Conservation (phyloP, 2,113 vertebrate genomes). For the Taxidea taxus region DNA sequence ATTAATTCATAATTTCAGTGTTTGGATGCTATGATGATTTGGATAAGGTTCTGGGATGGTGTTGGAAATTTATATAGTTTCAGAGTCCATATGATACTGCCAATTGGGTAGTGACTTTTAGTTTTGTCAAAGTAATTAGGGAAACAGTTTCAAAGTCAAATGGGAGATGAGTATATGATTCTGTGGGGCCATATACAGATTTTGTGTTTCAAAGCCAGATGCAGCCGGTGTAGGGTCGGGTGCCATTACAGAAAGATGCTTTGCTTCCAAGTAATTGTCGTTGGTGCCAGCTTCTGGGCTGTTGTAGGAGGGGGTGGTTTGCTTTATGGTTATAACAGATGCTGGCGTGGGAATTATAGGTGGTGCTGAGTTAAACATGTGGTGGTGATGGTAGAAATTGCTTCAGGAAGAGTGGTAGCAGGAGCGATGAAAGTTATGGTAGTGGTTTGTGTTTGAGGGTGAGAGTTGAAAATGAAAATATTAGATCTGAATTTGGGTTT, state of each 20-base stretch:
- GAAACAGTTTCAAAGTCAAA: background rate
- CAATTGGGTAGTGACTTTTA: background rate
- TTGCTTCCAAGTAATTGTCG: background rate
- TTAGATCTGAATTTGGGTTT: background rate
- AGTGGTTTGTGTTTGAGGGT: background rate
- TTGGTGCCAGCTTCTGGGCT: background rate
- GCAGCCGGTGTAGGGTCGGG: background rate
- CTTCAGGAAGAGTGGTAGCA: background rate
- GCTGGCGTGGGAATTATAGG: background rate
- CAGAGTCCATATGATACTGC: background rate
- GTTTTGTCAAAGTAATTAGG: background rate
- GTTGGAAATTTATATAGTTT: background rate
- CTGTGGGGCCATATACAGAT: background rate
- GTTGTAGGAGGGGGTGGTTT: background rate
- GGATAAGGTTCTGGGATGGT: background rate
- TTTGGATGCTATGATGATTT: background rate
- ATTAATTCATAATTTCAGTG: background rate
- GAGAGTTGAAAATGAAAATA: background rate
- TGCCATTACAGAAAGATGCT: background rate
- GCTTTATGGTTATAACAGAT: background rate
- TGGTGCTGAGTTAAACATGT: background rate
- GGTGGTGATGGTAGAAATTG: background rate
- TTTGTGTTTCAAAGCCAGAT: background rate
- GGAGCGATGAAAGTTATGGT: background rate
- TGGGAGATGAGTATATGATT: background rate